Conservation (phyloP, 2,888 invertebrate species). For the Eubasilissa splendida region DNA sequence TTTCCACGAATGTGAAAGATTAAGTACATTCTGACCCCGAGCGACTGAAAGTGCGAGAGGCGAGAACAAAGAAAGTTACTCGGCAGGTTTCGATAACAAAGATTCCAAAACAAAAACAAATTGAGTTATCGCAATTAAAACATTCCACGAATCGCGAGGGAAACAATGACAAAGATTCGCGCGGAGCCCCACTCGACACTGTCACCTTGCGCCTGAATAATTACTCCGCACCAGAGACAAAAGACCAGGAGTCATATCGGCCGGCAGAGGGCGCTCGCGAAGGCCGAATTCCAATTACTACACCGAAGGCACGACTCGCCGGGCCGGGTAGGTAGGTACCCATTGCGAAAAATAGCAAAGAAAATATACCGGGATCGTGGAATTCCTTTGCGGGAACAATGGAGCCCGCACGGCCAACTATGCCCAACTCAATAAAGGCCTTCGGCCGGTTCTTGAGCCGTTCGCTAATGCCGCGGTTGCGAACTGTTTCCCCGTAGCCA, state of each 20-base stretch:
- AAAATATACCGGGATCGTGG: conserved; percentile 40
- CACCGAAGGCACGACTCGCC: conserved; percentile 21
- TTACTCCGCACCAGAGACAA: conserved; percentile 43
- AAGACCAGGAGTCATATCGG: conserved; percentile 13
- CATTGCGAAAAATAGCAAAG: conserved; percentile 46
- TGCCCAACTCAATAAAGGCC: conserved; percentile 52
- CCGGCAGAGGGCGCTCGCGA: neutral
- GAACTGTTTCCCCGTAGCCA: conserved; percentile 1
- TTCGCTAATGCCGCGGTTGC: conserved; percentile 38
- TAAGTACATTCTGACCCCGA: too few relatives aligned
- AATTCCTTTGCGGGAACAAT: conserved; percentile 47
- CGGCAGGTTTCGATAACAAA: too few relatives aligned
- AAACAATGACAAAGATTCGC: conserved; percentile 40
- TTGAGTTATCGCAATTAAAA: conserved; percentile 22
- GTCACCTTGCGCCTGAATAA: conserved; percentile 53
- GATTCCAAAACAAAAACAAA: too few relatives aligned
- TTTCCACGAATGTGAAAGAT: too few relatives aligned
- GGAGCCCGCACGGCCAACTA: conserved; percentile 50
- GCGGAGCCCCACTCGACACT: conserved; percentile 36
- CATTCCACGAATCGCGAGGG: conserved; percentile 19
- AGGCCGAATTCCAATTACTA: conserved; percentile 44
- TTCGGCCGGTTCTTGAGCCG: conserved; percentile 35
- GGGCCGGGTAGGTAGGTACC: conserved; percentile 11
- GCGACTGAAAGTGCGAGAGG: too few relatives aligned
- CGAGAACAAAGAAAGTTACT: too few relatives aligned